Conservation (phyloP, 2,113 vertebrate species). For the Oryzias curvinotus region DNA sequence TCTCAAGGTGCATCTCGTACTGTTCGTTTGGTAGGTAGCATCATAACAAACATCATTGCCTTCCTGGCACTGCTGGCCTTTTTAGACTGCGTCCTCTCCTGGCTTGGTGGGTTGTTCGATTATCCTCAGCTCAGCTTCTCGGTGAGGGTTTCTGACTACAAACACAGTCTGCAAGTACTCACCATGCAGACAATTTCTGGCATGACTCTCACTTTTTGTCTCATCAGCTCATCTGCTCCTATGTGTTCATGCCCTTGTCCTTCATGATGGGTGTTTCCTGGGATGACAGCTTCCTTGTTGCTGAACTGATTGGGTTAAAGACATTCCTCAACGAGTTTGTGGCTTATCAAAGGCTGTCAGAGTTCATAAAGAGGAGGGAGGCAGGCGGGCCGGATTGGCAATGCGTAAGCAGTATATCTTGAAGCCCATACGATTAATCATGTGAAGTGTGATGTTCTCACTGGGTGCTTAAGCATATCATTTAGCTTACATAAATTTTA, state of each 20-base stretch:
- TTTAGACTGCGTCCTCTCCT: conserved; percentile 80
- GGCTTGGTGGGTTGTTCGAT: conserved; percentile 85
- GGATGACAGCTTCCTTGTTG: conserved; percentile 88
- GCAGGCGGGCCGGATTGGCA: conserved; percentile 76
- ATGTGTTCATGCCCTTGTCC: conserved; percentile 87
- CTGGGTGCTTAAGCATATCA: too few species aligned
- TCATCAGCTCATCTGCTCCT: conserved; percentile 83
- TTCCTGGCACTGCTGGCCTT: conserved; percentile 85
- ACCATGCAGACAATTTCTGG: not conserved
- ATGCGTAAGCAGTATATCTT: conserved; percentile 85
- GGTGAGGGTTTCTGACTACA: conserved; percentile 66
- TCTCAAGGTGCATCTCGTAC: conserved; percentile 81
- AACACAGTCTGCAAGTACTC: not conserved
- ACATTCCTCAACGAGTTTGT: conserved; percentile 92
- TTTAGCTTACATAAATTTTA: too few species aligned
- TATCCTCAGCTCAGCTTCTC: conserved; percentile 86
- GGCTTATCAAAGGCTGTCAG: conserved; percentile 82
- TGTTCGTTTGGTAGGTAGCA: conserved; percentile 78
- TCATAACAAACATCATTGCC: conserved; percentile 81
- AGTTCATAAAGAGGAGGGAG: conserved; percentile 77
- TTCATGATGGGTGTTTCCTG: conserved; percentile 92
- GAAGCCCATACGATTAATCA: too few species aligned
- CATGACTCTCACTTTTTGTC: conserved; percentile 2
- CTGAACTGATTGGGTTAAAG: conserved; percentile 85
- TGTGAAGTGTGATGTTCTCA: too few species aligned